Base-by-base conservation (phyloP, 2,888 invertebrate species). In the Eristalis intricaria region DNA sequence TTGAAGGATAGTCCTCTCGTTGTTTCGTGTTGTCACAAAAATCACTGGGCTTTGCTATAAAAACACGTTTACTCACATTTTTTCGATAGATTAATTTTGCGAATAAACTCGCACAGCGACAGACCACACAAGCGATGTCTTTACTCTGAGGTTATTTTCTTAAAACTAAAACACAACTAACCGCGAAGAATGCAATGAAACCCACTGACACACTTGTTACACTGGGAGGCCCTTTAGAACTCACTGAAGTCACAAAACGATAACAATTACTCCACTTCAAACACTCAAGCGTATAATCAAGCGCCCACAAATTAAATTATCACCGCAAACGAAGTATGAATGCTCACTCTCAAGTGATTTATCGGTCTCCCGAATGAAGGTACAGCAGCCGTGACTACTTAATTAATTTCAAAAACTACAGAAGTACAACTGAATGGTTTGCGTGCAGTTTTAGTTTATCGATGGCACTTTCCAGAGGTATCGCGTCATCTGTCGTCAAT, bases 401-500 rank as follows among this genome's bases (percentile, higher is more conserved):
- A 19, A 50, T 50, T 50, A 8, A 8, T 50, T 50, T 50, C 19
- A 50, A n/a, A 19, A 50, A 50, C 19, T 19, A 50, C 50, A 50
- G 3, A 22, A 50, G 50, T 43, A 8, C 32, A 32, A 32, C 19
- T 8, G 4, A 8, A 19, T 7, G n/a, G 19, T 50, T 43, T 19
- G 43, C 43, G 7, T 50, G 50, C 19, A 19, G 19, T 50, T 19
- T n/a, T 50, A 50, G 1, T 19, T 50, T 50, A 50, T 50, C 50
- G 50, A 19, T 50, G n/a, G 19, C 50, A 50, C 50, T 50, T 19
- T 50, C 19, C 8, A 8, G 8, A 1, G 50, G 50, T 50, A 38
- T 56, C 63, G 60, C 26, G 35, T 73, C 71, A 66, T 13, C 32
- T 58, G 35, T 4, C 50, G 40, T 82, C 70, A 76, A 60, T 82